phyloP scores from a whole-genome alignment of 2,113 vertebrate species.

The Podarcis cretensis region DNA sequence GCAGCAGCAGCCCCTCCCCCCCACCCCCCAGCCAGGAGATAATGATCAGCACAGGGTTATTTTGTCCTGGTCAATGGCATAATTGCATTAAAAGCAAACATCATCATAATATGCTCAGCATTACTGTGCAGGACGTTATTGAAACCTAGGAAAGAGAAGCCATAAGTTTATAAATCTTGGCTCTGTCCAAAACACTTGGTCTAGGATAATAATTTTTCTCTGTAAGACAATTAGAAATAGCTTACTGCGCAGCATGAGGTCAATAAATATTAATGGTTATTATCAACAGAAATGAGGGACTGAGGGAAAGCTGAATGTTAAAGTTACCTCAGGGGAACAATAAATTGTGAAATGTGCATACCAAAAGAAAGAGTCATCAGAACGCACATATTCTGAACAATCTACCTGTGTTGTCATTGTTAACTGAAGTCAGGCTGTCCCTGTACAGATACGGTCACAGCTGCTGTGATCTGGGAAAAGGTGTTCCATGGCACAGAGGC shows the following conservation, averaged over 20 bases:
- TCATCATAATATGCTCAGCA: neutral
- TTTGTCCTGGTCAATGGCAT: neutral
- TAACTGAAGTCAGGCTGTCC: neutral
- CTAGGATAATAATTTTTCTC: neutral
- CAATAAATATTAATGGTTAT: neutral
- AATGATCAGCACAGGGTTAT: neutral
- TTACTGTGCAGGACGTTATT: neutral
- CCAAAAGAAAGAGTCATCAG: neutral
- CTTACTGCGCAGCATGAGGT: conserved; percentile 20
- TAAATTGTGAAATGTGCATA: neutral
- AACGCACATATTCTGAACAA: neutral
- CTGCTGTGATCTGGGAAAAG: neutral
- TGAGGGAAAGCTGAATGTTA: neutral
- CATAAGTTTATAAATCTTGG: neutral
- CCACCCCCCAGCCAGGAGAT: neutral
- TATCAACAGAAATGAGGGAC: neutral
- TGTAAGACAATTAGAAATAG: neutral
- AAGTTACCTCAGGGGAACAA: neutral
- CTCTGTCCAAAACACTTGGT: neutral
- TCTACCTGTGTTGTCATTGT: neutral
- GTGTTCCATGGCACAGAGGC: neutral
- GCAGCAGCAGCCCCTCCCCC: neutral
- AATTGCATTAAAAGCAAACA: neutral
- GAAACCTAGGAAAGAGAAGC: neutral
- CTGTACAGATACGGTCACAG: neutral